A percentile compares a stretch with the other conserved stretches of the same genome.
phyloP scores from a whole-genome alignment of 2,888 invertebrate genomes.

The Syrphus vitripennis region DNA sequence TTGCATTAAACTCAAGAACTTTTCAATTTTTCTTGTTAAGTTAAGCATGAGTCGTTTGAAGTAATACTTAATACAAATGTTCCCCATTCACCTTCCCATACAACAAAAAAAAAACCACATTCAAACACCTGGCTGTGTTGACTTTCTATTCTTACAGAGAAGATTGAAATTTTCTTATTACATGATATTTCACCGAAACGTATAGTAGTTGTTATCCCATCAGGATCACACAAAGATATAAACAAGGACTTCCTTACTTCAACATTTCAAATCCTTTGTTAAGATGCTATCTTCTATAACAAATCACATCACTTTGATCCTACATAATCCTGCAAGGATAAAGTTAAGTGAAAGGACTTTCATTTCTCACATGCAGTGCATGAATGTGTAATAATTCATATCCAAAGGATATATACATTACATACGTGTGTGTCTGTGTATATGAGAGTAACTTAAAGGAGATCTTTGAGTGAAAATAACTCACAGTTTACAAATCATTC shows the following conservation, averaged over 20 bases:
- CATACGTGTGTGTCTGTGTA: background rate
- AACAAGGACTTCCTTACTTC: background rate
- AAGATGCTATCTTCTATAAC: slow-evolving; percentile 10
- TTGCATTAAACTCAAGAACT: too few relatives aligned
- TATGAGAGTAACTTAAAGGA: background rate
- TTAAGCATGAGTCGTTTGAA: too few relatives aligned
- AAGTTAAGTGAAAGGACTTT: slow-evolving; percentile 21
- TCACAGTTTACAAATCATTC: background rate
- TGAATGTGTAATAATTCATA: slow-evolving; percentile 23
- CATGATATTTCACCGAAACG: background rate
- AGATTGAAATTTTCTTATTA: background rate
- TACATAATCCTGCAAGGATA: slow-evolving; percentile 22
- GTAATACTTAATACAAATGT: too few relatives aligned
- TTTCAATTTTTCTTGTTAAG: too few relatives aligned
- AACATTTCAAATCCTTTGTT: background rate
- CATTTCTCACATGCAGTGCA: slow-evolving; percentile 6
- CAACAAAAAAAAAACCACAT: background rate
- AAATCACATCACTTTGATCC: slow-evolving; percentile 35
- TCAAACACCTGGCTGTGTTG: background rate
- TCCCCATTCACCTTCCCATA: too few relatives aligned
- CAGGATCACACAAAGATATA: background rate
- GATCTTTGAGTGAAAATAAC: background rate
- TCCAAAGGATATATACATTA: background rate
- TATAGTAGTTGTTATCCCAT: background rate
- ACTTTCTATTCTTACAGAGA: background rate